Base-by-base conservation (phyloP, 2,113 vertebrate genomes). In the Myocastor coypus region DNA sequence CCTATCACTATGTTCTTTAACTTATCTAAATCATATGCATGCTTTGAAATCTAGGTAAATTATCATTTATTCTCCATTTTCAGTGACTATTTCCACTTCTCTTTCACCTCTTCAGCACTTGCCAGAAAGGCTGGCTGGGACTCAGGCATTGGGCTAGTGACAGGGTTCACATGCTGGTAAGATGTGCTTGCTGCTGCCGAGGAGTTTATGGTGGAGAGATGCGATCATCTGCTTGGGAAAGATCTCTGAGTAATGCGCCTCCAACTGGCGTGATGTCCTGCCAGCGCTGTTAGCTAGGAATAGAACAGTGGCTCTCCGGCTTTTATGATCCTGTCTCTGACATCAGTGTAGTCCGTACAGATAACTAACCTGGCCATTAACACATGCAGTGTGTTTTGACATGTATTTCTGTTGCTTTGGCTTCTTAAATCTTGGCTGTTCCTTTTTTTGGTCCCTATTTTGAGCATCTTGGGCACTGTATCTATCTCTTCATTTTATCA, bases 21-120 rank as follows among this genome's bases (percentile, higher is more conserved):
- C 68, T 66, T 28, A 77, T 19, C 1, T 5, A 87, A 83, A 34
- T 87, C 11, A 13, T 83, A 34, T 10, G 8, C 64, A 7, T 80
- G 59, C 30, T 91, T 88, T 80, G 85, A 95, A 93, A 85, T 66
- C 0, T 4, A 89, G n/a, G 19, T 66, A 84, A 87, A 59, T 90
- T 81, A 20, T 90, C 81, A 61, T 55, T 55, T 59, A 86, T 91
- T 14, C 28, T 83, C 11, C 83, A 59, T 19, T 73, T 22, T 93
- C 14, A 59, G 22, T 89, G 40, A 22, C 37, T 52, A 5, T 87
- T 92, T 78, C 17, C 28, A 28, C 40, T 81, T 80, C 20, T 64
- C 14, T 3, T n/a, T 5, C 32, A 52, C 4, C 32, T 89, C 66
- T 82, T 46, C 8, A 0, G 52, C 32, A 69, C 30, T 34, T 59